phyloP scores from a whole-genome alignment of 2,888 invertebrate species.

The Metalampra italica region DNA sequence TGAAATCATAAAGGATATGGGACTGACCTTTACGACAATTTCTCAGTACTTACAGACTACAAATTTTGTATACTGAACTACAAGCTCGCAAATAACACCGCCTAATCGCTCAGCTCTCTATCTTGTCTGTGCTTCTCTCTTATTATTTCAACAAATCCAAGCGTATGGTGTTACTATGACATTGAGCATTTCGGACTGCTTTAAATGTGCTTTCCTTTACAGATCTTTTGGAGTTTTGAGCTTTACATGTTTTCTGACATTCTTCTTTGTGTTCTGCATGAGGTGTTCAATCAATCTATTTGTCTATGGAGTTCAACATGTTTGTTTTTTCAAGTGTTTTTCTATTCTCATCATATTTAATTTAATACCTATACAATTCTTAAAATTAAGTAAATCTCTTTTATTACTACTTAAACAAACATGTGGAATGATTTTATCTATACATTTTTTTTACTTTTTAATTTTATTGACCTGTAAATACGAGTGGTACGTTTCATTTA shows the following conservation, averaged over 20 bases:
- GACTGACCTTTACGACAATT: constrained; percentile 40
- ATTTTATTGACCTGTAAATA: constrained; percentile 1
- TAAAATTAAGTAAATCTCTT: background rate
- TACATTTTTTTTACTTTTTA: background rate
- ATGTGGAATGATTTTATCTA: constrained; percentile 31
- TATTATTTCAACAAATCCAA: constrained; percentile 23
- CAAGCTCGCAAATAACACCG: constrained; percentile 73
- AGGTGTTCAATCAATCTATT: constrained; percentile 22
- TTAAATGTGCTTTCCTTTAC: constrained; percentile 38
- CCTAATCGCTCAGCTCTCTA: constrained; percentile 73
- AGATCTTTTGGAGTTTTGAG: constrained; percentile 37
- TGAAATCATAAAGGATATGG: constrained; percentile 49
- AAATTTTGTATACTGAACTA: constrained; percentile 43
- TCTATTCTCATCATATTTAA: background rate
- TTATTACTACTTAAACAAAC: constrained; percentile 17
- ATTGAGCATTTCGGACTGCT: constrained; percentile 31
- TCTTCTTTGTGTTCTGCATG: constrained; percentile 45
- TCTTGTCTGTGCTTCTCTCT: constrained; percentile 66
- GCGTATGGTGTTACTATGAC: constrained; percentile 22
- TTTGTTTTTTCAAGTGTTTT: constrained; percentile 19
- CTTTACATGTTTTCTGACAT: constrained; percentile 38
- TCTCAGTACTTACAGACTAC: constrained; percentile 42
- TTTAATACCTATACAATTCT: background rate
- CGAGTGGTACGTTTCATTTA: background rate
- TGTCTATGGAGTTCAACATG: constrained; percentile 31